These are phyloP conservation scores for Peromyscus polionotus DNA, from an alignment of 2,113 vertebrate species.

Conservation along the genomic window DNA sequence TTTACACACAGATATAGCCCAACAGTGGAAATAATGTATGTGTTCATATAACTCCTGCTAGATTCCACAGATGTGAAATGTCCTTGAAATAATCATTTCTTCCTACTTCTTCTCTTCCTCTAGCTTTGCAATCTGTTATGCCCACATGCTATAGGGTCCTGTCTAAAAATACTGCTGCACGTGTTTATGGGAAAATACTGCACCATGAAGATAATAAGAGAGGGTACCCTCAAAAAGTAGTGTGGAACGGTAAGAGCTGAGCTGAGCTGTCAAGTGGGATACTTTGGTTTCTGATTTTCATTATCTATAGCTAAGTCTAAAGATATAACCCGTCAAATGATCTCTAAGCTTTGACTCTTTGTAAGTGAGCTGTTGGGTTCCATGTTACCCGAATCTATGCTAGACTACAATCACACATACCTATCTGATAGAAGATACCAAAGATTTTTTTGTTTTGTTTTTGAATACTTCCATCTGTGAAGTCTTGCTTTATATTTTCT, in stretches of 20 bases:
- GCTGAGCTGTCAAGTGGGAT: background rate
- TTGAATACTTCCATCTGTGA: background rate
- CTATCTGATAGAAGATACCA: background rate
- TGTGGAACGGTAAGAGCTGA: background rate
- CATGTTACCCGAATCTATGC: background rate
- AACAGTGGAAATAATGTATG: background rate
- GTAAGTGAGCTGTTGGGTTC: background rate
- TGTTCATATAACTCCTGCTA: background rate
- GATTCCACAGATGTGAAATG: slow-evolving; percentile 9
- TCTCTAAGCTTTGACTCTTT: background rate
- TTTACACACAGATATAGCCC: background rate
- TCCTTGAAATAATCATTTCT: slow-evolving; percentile 58
- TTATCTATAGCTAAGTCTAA: background rate
- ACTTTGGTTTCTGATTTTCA: slow-evolving; percentile 29
- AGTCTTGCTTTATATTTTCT: slow-evolving; percentile 39
- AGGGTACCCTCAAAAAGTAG: background rate
- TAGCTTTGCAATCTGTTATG: slow-evolving; percentile 39
- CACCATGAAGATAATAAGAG: slow-evolving; percentile 12
- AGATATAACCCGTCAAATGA: slow-evolving; percentile 9
- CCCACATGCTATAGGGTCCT: background rate
- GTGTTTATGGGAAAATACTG: slow-evolving; percentile 59
- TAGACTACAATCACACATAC: background rate
- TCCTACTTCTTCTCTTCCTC: slow-evolving; percentile 9
- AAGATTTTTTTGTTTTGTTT: background rate
- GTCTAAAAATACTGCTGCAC: slow-evolving; percentile 62